Conservation (phyloP, 2,113 vertebrate genomes). For the Ptyas mucosa region DNA sequence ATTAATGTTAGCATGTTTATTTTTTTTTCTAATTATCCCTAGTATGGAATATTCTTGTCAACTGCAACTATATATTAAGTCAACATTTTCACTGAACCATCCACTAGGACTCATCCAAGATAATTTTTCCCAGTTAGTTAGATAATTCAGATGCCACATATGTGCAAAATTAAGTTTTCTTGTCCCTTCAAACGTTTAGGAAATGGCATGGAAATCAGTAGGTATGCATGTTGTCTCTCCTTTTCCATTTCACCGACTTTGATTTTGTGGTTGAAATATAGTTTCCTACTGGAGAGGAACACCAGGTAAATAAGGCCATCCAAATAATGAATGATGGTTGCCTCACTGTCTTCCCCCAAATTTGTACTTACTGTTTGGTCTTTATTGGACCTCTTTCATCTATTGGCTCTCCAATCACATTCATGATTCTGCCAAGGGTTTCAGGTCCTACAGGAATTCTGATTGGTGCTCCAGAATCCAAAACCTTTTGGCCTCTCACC, state of each 20-base stretch:
- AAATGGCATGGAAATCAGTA: neutral
- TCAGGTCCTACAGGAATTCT: constrained; percentile 96
- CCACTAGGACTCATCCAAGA: neutral
- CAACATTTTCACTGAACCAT: neutral
- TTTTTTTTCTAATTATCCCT: neutral
- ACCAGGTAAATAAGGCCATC: neutral
- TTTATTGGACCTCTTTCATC: constrained; percentile 94
- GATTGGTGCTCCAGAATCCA: constrained; percentile 93
- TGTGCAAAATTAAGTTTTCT: neutral
- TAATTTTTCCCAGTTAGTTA: neutral
- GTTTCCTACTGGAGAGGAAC: neutral
- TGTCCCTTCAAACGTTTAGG: neutral
- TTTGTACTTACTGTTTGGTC: constrained; percentile 86
- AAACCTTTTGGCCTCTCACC: constrained; percentile 92
- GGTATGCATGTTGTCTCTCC: neutral
- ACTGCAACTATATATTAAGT: neutral
- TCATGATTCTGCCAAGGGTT: constrained; percentile 97
- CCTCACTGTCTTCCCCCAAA: neutral
- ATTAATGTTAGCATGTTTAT: neutral
- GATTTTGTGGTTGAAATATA: neutral
- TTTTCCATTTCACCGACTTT: neutral
- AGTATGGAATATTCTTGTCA: neutral
- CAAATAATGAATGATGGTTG: neutral
- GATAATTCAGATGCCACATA: neutral
- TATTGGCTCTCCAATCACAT: constrained; percentile 96